Conservation (phyloP, 30 jellyfish, hydroid and myxozoan genomes). For the Cassiopea andromeda region DNA sequence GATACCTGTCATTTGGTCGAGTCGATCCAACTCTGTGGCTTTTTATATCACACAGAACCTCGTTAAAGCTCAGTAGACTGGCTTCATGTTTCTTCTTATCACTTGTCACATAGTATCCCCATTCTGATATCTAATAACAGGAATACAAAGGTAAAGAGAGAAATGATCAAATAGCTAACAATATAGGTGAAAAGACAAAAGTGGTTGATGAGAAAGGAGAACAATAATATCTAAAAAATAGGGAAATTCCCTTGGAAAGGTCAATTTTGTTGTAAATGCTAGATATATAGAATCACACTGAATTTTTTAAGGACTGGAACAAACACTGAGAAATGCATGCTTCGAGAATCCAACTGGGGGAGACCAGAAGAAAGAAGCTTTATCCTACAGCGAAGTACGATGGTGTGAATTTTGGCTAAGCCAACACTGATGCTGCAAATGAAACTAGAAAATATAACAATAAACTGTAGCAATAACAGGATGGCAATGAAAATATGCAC, state of each 20-base stretch:
- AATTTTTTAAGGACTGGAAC: background rate
- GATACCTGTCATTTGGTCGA: conserved; percentile 3
- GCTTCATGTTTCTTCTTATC: background rate
- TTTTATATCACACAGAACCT: conserved; percentile 57
- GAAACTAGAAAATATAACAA: background rate
- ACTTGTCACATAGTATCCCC: background rate
- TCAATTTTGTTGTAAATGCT: background rate
- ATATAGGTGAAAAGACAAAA: background rate
- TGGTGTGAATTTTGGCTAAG: background rate
- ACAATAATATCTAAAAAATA: background rate
- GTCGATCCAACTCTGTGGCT: conserved; percentile 21
- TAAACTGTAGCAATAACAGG: background rate
- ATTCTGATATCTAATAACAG: background rate
- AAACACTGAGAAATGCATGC: background rate
- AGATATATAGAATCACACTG: too few relatives aligned
- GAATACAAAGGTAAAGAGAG: background rate
- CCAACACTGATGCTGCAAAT: background rate
- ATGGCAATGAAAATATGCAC: background rate
- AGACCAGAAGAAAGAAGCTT: background rate
- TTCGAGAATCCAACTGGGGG: background rate
- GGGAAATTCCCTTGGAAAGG: background rate
- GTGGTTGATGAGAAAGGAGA: background rate
- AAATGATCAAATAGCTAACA: background rate
- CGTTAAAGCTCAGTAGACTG: conserved; percentile 74
- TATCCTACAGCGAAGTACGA: background rate